Evolutionary conservation across 30 jellyfish, hydroid and myxozoan species (phyloP), one percentile per base, ranked within the genome.

Genomic region (Aurelia aurita): DNA sequence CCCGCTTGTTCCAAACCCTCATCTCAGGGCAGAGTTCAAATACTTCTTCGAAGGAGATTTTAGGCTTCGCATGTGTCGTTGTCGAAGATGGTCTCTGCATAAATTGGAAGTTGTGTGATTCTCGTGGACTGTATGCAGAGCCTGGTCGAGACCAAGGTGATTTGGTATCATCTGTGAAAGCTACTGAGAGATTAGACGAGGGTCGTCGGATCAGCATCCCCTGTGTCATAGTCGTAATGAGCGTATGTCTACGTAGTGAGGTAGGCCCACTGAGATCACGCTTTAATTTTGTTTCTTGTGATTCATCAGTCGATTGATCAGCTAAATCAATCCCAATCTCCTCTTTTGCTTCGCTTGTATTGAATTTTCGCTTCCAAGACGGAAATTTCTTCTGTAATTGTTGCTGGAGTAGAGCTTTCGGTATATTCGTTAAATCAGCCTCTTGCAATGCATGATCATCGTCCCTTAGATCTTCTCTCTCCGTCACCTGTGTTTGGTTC

Each of bases 21-120:
- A 85, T 59, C 34, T 85, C 95, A 35, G 95, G 95, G 67, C 95
- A 85, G 13, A 85, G 51, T 62, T 85, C 76, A 51, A 67, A 85
- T 5, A 85, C 69, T 28, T 85, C 95, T 34, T 85, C 95, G 45
- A 72, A 85, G 11, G 82, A 45, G 5, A 80, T 25, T n/a, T 19
- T 28, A 16, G 78, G 58, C 65, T 51, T 65, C 9, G 78, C 21
- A 0, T 47, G 60, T 23, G 16, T 47, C 21, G 26, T 60, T 80
- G 74, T 63, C 5, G 77, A 26, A 6, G 55, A 35, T 5, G 70
- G 75, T 31, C 76, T 31, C n/a, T 29, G 68, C 5, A 39, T 39
- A 2, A 39, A 39, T 1, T 39, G 51, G 51, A 39, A 39, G 51
- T 39, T 39, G 51, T 39, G 51, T 39, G 51, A 39, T 39, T 39